phyloP scores from a whole-genome alignment of 2,113 vertebrate genomes.

The Macaca mulatta region DNA sequence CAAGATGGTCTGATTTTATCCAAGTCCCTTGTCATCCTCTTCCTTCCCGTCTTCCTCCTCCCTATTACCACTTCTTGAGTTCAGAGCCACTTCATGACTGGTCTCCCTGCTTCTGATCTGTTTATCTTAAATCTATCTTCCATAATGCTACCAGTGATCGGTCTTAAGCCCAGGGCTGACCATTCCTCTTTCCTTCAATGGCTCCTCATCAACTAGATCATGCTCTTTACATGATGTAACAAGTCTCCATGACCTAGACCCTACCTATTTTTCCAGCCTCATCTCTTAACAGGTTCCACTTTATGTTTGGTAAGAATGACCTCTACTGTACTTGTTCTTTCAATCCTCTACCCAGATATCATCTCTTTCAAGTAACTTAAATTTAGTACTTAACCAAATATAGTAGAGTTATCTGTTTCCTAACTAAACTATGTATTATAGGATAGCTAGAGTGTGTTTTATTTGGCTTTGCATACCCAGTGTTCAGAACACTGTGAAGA shows the following conservation, averaged over 20 bases:
- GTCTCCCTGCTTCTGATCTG: not conserved
- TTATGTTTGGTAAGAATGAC: not conserved
- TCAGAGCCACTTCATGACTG: not conserved
- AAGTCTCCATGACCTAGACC: not conserved
- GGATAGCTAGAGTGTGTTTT: not conserved
- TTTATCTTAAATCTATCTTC: not conserved
- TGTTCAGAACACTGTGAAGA: not conserved
- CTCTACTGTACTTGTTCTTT: not conserved
- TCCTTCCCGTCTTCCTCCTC: not conserved
- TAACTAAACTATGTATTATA: not conserved
- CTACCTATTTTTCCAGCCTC: not conserved
- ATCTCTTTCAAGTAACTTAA: not conserved
- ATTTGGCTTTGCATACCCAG: not conserved
- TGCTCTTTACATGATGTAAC: not conserved
- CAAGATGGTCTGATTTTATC: not conserved
- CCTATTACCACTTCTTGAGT: not conserved
- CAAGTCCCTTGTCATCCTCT: not conserved
- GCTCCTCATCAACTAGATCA: not conserved
- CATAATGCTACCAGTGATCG: not conserved
- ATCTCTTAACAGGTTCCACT: not conserved
- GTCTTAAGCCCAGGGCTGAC: not conserved
- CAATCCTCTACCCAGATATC: not conserved
- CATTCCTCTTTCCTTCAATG: not conserved
- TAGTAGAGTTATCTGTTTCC: not conserved
- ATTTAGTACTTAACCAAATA: not conserved